Conservation (phyloP, 92 coral and sea anemone genomes). For the Epizoanthus scotinus region DNA sequence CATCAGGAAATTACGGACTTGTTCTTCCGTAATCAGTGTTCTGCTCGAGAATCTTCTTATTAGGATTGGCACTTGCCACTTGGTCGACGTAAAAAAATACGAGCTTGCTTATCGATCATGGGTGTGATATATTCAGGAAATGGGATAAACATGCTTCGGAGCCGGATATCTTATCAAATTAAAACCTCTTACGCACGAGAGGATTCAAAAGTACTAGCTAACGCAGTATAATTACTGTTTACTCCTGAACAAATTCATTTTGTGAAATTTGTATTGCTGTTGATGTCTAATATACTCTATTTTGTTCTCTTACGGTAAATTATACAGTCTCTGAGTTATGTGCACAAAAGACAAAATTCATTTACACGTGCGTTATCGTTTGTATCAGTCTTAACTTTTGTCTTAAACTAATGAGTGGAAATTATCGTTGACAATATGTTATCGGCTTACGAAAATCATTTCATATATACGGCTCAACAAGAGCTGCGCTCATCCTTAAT, state of each 20-base stretch:
- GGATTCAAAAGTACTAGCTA: constrained; percentile 30
- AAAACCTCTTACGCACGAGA: constrained; percentile 38
- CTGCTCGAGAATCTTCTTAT: too few species aligned
- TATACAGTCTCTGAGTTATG: not conserved
- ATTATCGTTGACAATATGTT: constrained; percentile 3
- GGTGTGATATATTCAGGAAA: constrained; percentile 20
- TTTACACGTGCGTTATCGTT: constrained; percentile 3
- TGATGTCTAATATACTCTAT: not conserved
- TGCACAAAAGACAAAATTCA: not conserved
- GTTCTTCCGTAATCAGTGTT: too few species aligned
- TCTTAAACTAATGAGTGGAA: constrained; percentile 5
- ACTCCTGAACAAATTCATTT: not conserved
- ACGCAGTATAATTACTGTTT: constrained; percentile 20
- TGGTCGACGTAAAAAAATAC: not conserved
- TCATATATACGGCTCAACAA: constrained; percentile 10
- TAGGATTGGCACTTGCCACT: not conserved
- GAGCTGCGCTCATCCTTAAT: not conserved
- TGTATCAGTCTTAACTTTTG: constrained; percentile 4
- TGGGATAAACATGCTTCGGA: constrained; percentile 39
- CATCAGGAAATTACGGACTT: not conserved
- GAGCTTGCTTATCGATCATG: not conserved
- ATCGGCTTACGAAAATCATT: constrained; percentile 22
- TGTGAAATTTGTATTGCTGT: not conserved
- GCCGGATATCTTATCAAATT: constrained; percentile 26
- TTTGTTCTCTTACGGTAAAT: not conserved